Evolutionary conservation across 35 echinoderm and acorn worm species (phyloP), one percentile per base, ranked within the genome.

Genomic region (Amphiura filiformis): DNA sequence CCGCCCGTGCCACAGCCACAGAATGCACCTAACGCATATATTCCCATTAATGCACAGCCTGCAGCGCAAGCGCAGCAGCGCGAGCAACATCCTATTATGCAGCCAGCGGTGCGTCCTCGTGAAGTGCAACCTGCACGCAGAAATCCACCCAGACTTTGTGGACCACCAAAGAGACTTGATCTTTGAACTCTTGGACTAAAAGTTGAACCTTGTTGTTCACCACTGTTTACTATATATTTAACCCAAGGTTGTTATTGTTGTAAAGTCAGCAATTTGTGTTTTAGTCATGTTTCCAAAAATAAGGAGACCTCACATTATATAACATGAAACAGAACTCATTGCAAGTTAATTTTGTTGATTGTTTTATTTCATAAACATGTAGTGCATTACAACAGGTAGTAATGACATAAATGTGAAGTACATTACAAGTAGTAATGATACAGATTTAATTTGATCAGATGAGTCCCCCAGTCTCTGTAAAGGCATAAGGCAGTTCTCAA

Each of bases 41-140:
- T 3, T n/a, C 61, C 61, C 61, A 70, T 70, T n/a, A 30, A 26
- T 70, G 61, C 4, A 70, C 61, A n/a, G 28, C 61, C 61, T 26
- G 61, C 61, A 70, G 9, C 26, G 61, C 61, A 70, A 70, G 61
- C 28, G 61, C 61, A 70, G 61, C 61, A 70, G 61, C 61, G 92
- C 26, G 61, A 26, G 61, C 7, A 13, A 70, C 61, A 15, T 2
- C 61, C 15, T 2, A n/a, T 4, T 3, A n/a, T 70, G 15, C 61
- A 70, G 28, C 61, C 61, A 4, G 41, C 41, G 17, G 41, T 47
- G 41, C 41, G 75, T 47, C 41, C 41, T 4, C 41, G 41, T 70
- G 61, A 70, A 70, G 61, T n/a, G 7, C 61, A 70, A 70, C 41
- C 41, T 4, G 28, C 26, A 18, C 61, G 61, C 17, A 70, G 61